Percentiles rank a stretch among this genome's conserved stretches.
phyloP scores from a whole-genome alignment of 2,113 vertebrate species.

The Clarias macrocephalus region DNA sequence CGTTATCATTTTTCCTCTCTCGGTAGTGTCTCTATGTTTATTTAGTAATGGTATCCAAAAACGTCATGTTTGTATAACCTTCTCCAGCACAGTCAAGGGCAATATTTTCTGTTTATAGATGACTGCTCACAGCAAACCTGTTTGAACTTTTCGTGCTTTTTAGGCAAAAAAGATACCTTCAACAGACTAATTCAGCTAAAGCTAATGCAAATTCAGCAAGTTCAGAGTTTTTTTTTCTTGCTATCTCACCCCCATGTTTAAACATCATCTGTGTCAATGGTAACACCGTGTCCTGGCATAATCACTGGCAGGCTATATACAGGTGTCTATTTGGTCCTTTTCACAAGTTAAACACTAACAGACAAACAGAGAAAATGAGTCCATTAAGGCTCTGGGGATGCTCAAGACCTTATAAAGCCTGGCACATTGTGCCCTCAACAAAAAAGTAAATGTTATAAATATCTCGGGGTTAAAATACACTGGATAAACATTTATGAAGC shows the following conservation, averaged over 20 bases:
- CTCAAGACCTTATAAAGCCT: not conserved
- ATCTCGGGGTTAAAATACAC: not conserved
- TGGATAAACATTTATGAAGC: not conserved
- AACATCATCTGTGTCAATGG: not conserved
- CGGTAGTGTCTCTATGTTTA: too few species aligned
- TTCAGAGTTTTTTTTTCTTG: not conserved
- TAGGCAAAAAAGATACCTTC: not conserved
- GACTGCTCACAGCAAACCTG: not conserved
- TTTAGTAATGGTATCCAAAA: not conserved
- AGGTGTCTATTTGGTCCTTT: not conserved
- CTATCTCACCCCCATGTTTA: slow-evolving; percentile 4
- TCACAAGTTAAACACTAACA: not conserved
- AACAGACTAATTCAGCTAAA: not conserved
- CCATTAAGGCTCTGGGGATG: not conserved
- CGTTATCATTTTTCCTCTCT: not conserved
- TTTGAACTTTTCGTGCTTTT: not conserved
- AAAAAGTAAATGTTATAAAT: not conserved
- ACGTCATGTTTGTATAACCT: not conserved
- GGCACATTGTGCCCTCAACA: not conserved
- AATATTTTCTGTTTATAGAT: not conserved
- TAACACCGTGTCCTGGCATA: not conserved
- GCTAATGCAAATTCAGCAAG: not conserved
- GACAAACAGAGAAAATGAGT: not conserved
- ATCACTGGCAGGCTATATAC: not conserved
- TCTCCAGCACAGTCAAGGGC: not conserved